These are phyloP conservation scores for Centrocercus urophasianus DNA, from an alignment of 2,113 vertebrate genomes.

Conservation along the genomic window DNA sequence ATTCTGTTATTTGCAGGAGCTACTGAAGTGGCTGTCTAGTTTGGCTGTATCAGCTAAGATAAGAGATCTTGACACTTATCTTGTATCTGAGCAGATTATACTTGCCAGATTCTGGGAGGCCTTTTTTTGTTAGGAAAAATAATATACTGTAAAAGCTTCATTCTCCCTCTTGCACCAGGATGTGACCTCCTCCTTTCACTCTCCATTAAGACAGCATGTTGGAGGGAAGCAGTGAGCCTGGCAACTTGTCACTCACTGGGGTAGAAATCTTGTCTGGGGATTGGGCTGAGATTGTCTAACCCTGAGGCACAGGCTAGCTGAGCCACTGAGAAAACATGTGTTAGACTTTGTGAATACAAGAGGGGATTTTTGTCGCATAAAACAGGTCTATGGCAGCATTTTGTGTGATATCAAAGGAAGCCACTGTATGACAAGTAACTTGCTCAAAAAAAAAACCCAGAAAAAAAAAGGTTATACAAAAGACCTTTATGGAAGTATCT, in stretches of 20 bases:
- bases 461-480: neutral
- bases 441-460: neutral
- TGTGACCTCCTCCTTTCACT: conserved; percentile 33
- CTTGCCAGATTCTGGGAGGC: neutral
- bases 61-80: neutral
- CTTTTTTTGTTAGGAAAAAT: neutral
- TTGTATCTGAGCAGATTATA: neutral
- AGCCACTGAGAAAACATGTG: rapidly evolving
- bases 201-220: conserved; percentile 10
- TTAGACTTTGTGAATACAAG: neutral
- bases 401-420: neutral
- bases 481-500: neutral
- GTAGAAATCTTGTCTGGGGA: neutral
- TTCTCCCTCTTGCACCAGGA: conserved; percentile 32
- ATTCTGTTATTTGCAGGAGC: neutral
- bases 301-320: neutral
- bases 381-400: neutral
- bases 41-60: neutral
- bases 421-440: neutral
- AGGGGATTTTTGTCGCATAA: neutral
- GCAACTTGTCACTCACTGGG: conserved; percentile 9
- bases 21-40: conserved; percentile 1
- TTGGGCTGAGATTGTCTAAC: neutral
- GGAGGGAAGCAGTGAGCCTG: conserved; percentile 2
- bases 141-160: neutral